A percentile compares a stretch with the other conserved stretches of the same genome.
phyloP scores from a whole-genome alignment of 2,888 invertebrate species.

The Mythimna loreyi region DNA sequence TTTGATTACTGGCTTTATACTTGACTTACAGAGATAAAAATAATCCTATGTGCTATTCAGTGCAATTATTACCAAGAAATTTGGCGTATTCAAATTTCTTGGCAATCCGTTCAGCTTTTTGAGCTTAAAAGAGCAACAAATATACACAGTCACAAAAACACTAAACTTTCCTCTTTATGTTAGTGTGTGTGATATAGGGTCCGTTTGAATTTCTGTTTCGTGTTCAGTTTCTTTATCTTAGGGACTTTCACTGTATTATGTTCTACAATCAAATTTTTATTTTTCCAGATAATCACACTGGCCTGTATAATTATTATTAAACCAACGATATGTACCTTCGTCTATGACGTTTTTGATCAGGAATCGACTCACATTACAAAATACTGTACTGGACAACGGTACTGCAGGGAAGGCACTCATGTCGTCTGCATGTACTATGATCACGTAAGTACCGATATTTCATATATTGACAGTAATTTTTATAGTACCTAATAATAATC shows the following conservation, averaged over 20 bases:
- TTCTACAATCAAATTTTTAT: background rate
- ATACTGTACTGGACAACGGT: slow-evolving; percentile 35
- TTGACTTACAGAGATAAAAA: too few relatives aligned
- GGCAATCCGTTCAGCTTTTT: too few relatives aligned
- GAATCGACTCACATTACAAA: slow-evolving; percentile 10
- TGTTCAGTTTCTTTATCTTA: background rate
- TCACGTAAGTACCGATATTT: slow-evolving; percentile 4
- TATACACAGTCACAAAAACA: too few relatives aligned
- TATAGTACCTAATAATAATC: too few relatives aligned
- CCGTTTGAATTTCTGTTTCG: too few relatives aligned
- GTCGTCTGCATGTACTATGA: slow-evolving; percentile 48
- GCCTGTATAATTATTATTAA: slow-evolving; percentile 13
- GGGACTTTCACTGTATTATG: background rate
- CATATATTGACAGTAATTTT: background rate
- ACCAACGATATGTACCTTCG: slow-evolving; percentile 18
- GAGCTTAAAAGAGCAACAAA: too few relatives aligned
- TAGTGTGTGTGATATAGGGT: too few relatives aligned
- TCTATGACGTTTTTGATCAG: slow-evolving; percentile 4
- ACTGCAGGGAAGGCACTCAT: slow-evolving; percentile 43
- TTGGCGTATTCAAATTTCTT: too few relatives aligned
- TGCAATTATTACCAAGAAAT: too few relatives aligned
- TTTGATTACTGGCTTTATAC: too few relatives aligned
- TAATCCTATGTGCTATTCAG: too few relatives aligned
- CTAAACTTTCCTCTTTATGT: too few relatives aligned
- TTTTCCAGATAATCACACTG: slow-evolving; percentile 30